Base-by-base conservation (phyloP, 2,797 vertebrate genomes). In the Columba guinea region DNA sequence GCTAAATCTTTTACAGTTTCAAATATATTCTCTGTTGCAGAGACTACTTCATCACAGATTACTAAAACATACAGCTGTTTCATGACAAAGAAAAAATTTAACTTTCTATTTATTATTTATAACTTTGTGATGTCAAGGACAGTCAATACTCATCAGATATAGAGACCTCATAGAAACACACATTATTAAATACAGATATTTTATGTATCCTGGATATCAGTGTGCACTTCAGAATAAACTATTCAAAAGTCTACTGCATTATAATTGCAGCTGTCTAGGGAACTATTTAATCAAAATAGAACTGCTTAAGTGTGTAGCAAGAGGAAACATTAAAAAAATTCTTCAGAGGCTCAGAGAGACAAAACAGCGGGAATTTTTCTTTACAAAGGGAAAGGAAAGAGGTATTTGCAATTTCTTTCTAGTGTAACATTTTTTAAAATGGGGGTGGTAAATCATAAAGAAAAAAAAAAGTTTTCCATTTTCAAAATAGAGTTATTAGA, bases 261-360 rank as follows among this genome's bases (percentile, higher is more conserved):
- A 91, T 95, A 97, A 96, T 96, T 92, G 91, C 64, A 74, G 55
- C 92, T 70, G 90, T 95, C 91, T 93, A 74, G 92, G 94, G 92
- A 97, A 60, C 91, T 96, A 94, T 97, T 97, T 97, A 97, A 97
- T 96, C 94, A 96, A 97, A 97, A 96, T 95, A 94, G 73, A 77
- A 97, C 81, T 91, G 84, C 77, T 95, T 96, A 97, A 96, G 92
- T 92, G 73, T 86, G 59, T 84, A 93, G 88, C 70, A 95, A 92
- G 87, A 96, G 69, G 48, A 97, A 94, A 96, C 37, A 81, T 39
- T 27, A 49, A 44, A 95, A 95, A 85, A 77, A 27, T 21, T 21
- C 30, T 90, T 96, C 85, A 94, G 73, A 84, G 20, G 13, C 93
- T 95, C 82, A 96, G 91, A 93, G 58, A 96, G 62, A 93, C 24